Base-by-base conservation (phyloP, 1,140 invertebrate genomes). In the Cydia pomonella region DNA sequence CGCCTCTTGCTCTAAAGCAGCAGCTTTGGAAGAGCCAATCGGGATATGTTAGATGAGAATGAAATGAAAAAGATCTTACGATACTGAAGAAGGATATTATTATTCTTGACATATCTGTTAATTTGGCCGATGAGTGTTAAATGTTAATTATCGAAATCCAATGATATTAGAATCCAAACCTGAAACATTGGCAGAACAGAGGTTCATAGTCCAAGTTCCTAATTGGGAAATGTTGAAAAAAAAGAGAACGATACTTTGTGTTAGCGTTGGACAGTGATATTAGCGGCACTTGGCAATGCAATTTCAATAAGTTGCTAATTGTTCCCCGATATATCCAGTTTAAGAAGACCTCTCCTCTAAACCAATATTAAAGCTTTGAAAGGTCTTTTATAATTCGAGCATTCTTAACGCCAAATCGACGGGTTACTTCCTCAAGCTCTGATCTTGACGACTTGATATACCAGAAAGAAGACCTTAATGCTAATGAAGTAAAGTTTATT, bases 251-350 rank as follows among this genome's bases (percentile, higher is more conserved):
- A 21, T 23, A 59, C 53, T 23, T 59, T 59, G 53, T 59, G 18
- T 23, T 23, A 9, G 53, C 12, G 10, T 59, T 59, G 53, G 53
- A 59, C 53, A 59, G 53, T 4, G n/a, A 41, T 83, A 77, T 87
- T 91, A 89, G 82, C 84, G 81, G 81, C 86, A 88, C 87, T 86
- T 85, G 73, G 80, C 86, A 82, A 81, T 87, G 87, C 86, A 88
- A 87, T 89, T 82, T 80, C 79, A 75, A 79, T 79, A 38, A 76
- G 76, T 82, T 72, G 81, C 84, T 91, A 91, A 91, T 91, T 89
- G 85, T 75, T 27, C 62, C 18, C 62, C n/a, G 27, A 13, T 6
- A 23, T 0, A 64, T 25, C 29, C 47, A 53, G 5, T 27, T 62
- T 23, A 62, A 33, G 6, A 59, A 71, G 21, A 59, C 21, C 25